Evolutionary conservation across 2,888 invertebrate genomes (phyloP), one percentile per base, ranked within the genome.

Genomic region (Ornithoptera alexandrae): DNA sequence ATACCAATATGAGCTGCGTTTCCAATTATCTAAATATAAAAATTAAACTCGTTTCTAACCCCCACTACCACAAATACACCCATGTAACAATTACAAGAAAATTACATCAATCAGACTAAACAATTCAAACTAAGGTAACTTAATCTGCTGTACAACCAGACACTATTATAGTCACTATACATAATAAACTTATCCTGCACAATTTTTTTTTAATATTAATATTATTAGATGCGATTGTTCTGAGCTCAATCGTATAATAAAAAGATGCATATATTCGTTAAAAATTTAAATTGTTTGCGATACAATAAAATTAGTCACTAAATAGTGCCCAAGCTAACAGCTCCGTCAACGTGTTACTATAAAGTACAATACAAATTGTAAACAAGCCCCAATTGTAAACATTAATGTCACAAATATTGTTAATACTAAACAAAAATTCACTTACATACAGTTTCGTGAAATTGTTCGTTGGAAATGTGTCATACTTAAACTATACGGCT

Each of bases 401-500:
- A 72, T 78, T 72, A 78, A 73, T 39, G 39, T 39, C 76, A 78
- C 71, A 78, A 79, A 77, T 79, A 77, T 74, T 78, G 39, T 68
- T 72, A 71, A 72, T 75, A 79, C 73, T 79, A 75, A 82, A 81
- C 15, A 82, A 81, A 77, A 79, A 68, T 30, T 53, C 66, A 69
- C 58, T 66, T 70, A 81, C 76, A 80, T 75, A 76, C 15, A 75
- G 71, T 62, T 71, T 72, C 5, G 70, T 71, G 69, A 75, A 71
- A 74, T 85, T 85, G 86, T 90, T 90, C 90, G 88, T 88, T 89
- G 86, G 81, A 88, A 87, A 84, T 81, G 74, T 81, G 77, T 30
- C 30, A 30, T 80, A 80, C 79, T 81, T 85, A 88, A 78, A 71
- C 74, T 39, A 72, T 84, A 84, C 62, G 74, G 76, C 82, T 81